phyloP scores from a whole-genome alignment of 2,113 vertebrate species.

The Indri indri region DNA sequence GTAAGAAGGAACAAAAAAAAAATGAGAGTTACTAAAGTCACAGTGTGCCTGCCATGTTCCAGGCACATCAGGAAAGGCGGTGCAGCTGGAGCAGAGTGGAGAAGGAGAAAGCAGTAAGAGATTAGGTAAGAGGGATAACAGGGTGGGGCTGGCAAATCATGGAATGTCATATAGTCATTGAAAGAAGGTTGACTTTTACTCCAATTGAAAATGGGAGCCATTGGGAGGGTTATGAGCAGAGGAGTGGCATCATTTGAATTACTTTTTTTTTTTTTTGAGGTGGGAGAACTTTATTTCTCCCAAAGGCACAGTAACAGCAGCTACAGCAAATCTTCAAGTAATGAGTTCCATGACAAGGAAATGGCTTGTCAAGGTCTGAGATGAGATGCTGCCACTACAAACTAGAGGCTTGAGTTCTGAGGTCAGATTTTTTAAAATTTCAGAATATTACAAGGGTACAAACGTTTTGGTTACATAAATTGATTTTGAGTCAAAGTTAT shows the following conservation, averaged over 20 bases:
- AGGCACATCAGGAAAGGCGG: background rate
- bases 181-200: background rate
- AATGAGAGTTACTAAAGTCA: background rate
- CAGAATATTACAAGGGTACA: too few species aligned
- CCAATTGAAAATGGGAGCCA: background rate
- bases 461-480: too few species aligned
- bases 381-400: background rate
- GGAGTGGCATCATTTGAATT: background rate
- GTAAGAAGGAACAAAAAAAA: background rate
- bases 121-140: background rate
- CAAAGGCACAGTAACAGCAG: background rate
- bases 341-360: background rate
- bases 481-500: too few species aligned
- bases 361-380: background rate
- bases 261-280: background rate
- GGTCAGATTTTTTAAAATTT: background rate
- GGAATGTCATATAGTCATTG: background rate
- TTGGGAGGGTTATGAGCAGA: background rate
- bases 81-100: too few species aligned
- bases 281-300: constrained; percentile 42
- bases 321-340: constrained; percentile 11
- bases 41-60: background rate
- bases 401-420: background rate
- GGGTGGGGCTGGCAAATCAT: background rate
- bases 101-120: background rate